A percentile compares a stretch with the other conserved stretches of the same genome.
phyloP scores from a whole-genome alignment of 2,888 invertebrate genomes.

The Odontothrips loti region DNA sequence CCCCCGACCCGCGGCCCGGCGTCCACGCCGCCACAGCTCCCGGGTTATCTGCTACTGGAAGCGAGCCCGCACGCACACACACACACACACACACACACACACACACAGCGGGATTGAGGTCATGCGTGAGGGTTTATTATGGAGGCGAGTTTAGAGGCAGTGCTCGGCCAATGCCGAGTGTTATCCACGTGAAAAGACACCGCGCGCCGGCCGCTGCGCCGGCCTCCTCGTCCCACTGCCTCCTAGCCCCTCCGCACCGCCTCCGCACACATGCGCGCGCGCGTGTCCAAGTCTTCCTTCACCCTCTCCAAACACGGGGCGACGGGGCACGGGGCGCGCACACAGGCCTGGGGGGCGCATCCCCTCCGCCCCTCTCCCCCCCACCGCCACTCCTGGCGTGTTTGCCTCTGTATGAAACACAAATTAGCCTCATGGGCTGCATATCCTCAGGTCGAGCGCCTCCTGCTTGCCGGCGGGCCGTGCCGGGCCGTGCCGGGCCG shows the following conservation, averaged over 20 bases:
- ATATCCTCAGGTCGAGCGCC: slow-evolving; percentile 24
- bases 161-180: too few species aligned
- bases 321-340: not conserved
- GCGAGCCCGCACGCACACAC: too few species aligned
- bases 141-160: too few species aligned
- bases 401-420: slow-evolving; percentile 26
- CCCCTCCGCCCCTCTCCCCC: not conserved
- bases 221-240: not conserved
- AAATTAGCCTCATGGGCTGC: slow-evolving; percentile 26
- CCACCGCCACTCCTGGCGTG: not conserved
- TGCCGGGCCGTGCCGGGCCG: too few species aligned
- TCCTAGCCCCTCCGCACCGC: not conserved
- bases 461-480: not conserved
- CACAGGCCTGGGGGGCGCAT: not conserved
- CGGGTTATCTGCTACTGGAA: too few species aligned
- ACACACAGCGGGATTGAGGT: too few species aligned
- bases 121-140: too few species aligned
- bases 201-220: not conserved
- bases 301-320: not conserved
- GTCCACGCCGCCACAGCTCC: too few species aligned
- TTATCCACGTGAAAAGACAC: not conserved
- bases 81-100: too few species aligned
- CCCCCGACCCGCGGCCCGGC: too few species aligned
- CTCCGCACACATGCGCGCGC: not conserved
- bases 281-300: not conserved